Conservation (phyloP, 2,888 invertebrate species). For the Drosophila helvetica region DNA sequence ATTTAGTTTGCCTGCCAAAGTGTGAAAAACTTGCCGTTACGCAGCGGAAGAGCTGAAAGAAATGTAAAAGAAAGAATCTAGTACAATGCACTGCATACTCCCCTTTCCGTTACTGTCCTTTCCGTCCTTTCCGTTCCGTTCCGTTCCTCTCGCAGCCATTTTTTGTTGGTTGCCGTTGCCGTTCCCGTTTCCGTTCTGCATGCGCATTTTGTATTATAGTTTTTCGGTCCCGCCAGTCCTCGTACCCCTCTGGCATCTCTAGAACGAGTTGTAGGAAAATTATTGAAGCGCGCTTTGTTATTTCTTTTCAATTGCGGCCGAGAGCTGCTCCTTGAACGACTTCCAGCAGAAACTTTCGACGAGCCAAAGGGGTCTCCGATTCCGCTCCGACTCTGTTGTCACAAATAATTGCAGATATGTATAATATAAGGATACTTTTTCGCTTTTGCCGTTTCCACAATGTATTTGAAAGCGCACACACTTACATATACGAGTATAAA, state of each 20-base stretch:
- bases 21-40: conserved; percentile 59
- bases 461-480: not conserved
- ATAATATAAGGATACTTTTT: conserved; percentile 17
- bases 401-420: conserved; percentile 44
- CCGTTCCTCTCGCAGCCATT: not conserved
- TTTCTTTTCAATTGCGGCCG: conserved; percentile 54
- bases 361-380: conserved; percentile 9
- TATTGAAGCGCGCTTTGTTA: conserved; percentile 65
- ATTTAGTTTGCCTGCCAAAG: conserved; percentile 56
- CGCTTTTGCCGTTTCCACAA: not conserved
- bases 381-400: conserved; percentile 26
- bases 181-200: conserved; percentile 53
- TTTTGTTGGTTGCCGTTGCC: not conserved
- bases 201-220: conserved; percentile 60
- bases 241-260: conserved; percentile 3
- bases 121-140: conserved; percentile 4
- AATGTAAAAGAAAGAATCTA: conserved; percentile 53
- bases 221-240: conserved; percentile 18
- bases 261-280: conserved; percentile 41
- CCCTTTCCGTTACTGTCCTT: conserved; percentile 38
- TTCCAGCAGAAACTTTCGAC: conserved; percentile 19
- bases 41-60: conserved; percentile 60
- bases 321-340: conserved; percentile 16
- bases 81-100: conserved; percentile 56
- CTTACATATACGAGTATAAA: not conserved